Evolutionary conservation across 2,888 invertebrate genomes (phyloP), one percentile per base, ranked within the genome.

Genomic region (Ecliptopera silaceata): DNA sequence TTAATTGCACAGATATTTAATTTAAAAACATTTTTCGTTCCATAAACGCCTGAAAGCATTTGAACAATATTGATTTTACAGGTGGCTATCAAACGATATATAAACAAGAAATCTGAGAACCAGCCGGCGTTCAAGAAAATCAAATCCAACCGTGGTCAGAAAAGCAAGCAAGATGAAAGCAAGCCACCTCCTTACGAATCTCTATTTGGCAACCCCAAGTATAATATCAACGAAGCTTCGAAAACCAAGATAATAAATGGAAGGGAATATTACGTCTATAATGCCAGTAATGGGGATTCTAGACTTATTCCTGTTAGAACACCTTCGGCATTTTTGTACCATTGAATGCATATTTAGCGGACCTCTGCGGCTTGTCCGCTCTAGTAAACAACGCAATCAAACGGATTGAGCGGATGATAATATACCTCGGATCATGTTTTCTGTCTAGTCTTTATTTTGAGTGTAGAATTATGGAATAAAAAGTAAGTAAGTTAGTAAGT

Each of bases 251-350:
- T 92, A 3, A 93, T 96, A 32, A 96, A 96, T 69, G 96, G 96
- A 0, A 91, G 96, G 44, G 95, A 96, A 71, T 96, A 96, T 80
- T 94, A 94, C 82, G 93, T 96, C 0, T 91, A 93, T 20, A 92
- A 92, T 12, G 92, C 93, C 15, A 82, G 88, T 2, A 92, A 88
- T 54, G 95, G 95, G 0, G 93, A 93, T 15, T 93, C 86, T n/a
- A 93, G 94, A 65, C 86, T 96, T 56, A 93, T 96, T 47, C 96
- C 96, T 0, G 92, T 95, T 0, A 86, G 96, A 64, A 93, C 95
- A 2, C 96, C 96, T 0, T 96, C 96, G 0, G 95, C 96, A 10
- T 93, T 96, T 45, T 82, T 96, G 3, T 96, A 95, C 84, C 94
- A 95, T 51, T 71, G 72, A 46, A 59, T 70, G 36, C 17, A 36